A percentile compares a stretch with the other conserved stretches of the same genome.
Evolutionary conservation across 2,888 invertebrate genomes (phyloP).

Genomic region (Eubasilissa splendida): DNA sequence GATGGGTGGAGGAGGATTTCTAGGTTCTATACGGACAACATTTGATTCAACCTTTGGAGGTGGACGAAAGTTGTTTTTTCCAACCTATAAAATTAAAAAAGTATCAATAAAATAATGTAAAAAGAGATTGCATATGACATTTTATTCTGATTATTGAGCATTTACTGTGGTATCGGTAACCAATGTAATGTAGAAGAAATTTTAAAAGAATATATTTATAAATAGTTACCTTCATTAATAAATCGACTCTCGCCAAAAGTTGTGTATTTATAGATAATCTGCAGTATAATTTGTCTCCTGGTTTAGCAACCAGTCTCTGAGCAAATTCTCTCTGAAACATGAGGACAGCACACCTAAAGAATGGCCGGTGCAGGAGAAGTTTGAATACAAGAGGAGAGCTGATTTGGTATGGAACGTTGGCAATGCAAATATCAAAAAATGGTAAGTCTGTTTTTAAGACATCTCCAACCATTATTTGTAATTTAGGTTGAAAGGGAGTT

Average conservation of each 20-base stretch:
- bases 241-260: constrained; percentile 92
- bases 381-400: constrained; percentile 97
- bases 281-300: constrained; percentile 97
- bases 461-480: constrained; percentile 95
- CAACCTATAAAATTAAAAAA: constrained; percentile 76
- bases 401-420: constrained; percentile 98
- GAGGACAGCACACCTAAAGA: constrained; percentile 94
- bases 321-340: constrained; percentile 99
- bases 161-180: too few relatives aligned
- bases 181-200: too few relatives aligned
- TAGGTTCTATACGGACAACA: constrained; percentile 97
- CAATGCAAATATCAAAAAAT: constrained; percentile 98
- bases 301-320: constrained; percentile 94
- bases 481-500: constrained; percentile 89
- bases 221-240: constrained; percentile 93
- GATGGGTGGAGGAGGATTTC: constrained; percentile 89
- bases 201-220: too few relatives aligned
- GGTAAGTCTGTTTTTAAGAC: constrained; percentile 95
- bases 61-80: constrained; percentile 98
- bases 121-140: neutral
- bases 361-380: constrained; percentile 87
- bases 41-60: constrained; percentile 99
- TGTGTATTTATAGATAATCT: constrained; percentile 97
- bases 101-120: neutral
- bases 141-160: too few relatives aligned